phyloP scores from a whole-genome alignment of 2,888 invertebrate genomes.

The Clistopyga incitator region DNA sequence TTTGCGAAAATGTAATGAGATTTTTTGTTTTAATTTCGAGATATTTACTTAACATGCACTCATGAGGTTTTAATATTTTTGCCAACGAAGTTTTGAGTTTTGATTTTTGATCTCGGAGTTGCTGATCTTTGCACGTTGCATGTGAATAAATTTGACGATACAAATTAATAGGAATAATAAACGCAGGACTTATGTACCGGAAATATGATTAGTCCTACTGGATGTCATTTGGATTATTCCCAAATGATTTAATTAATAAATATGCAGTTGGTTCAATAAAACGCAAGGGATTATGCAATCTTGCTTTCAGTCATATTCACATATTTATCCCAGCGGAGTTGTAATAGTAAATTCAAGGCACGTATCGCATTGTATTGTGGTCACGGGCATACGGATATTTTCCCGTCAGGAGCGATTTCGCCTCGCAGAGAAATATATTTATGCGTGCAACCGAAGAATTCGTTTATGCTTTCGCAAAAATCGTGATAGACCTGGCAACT shows the following conservation, averaged over 20 bases:
- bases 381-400: conserved; percentile 68
- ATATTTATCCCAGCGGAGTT: conserved; percentile 3
- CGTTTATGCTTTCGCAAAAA: no score
- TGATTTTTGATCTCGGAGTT: not conserved
- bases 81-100: no score
- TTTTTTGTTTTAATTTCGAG: no score
- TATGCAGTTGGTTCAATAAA: not conserved
- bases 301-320: not conserved
- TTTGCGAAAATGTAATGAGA: not conserved
- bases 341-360: conserved; percentile 63
- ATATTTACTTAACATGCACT: no score
- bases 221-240: no score
- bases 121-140: not conserved
- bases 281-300: not conserved
- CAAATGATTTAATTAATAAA: not conserved
- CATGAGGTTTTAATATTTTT: no score
- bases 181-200: no score
- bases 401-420: conserved; percentile 66
- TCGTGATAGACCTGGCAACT: no score
- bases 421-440: conserved; percentile 69
- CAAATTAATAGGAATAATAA: no score
- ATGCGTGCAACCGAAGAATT: conserved; percentile 62
- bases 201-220: no score
- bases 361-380: conserved; percentile 65
- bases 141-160: not conserved